These are phyloP conservation scores for Chaetura pelagica DNA, from an alignment of 2,113 vertebrate genomes.

Conservation along the genomic window DNA sequence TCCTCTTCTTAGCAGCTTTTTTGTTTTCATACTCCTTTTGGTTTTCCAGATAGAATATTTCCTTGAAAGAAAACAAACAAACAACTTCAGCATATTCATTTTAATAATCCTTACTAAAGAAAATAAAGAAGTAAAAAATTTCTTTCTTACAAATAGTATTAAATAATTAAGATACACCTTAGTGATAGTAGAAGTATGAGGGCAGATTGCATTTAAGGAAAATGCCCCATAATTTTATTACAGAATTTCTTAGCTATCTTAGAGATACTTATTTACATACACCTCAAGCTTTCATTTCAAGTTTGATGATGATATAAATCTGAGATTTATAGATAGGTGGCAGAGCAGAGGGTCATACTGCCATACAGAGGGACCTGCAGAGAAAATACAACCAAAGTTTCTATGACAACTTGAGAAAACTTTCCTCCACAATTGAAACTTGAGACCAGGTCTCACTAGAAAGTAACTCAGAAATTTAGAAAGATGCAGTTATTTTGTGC, in stretches of 20 bases:
- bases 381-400: neutral
- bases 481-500: no score
- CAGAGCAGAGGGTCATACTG: neutral
- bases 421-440: neutral
- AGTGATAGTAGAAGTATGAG: neutral
- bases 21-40: constrained; percentile 88
- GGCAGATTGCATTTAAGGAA: neutral
- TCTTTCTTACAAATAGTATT: neutral
- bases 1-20: constrained; percentile 92
- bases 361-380: neutral
- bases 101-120: neutral
- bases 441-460: neutral
- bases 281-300: neutral
- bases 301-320: neutral
- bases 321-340: neutral
- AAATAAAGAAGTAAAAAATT: neutral
- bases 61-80: constrained; percentile 57
- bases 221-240: neutral
- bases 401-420: neutral
- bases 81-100: neutral
- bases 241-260: neutral
- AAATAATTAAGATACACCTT: neutral
- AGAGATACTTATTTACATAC: neutral
- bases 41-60: constrained; percentile 91
- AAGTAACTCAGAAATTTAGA: no score